Conservation (phyloP, 2,113 vertebrate genomes). For the Nothoprocta pentlandii region DNA sequence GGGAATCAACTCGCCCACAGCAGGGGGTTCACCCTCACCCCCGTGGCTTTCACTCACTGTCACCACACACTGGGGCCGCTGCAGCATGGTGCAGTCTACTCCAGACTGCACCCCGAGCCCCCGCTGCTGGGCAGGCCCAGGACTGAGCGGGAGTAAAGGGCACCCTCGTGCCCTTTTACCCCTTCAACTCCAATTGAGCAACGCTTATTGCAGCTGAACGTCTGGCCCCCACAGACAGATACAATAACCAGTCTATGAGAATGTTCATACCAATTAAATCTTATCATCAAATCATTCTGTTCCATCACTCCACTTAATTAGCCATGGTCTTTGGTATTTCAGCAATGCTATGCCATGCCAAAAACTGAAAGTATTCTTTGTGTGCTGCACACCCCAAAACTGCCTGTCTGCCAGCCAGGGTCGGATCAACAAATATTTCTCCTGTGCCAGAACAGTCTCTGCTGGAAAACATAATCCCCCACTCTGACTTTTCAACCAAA, state of each 20-base stretch:
- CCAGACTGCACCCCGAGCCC: neutral
- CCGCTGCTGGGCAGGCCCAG: neutral
- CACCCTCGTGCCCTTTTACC: neutral
- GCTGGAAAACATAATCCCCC: slow-evolving; percentile 2
- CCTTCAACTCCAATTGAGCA: slow-evolving; percentile 4
- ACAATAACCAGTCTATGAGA: slow-evolving; percentile 46
- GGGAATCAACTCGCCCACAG: neutral
- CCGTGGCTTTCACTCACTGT: neutral
- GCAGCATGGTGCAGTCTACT: neutral
- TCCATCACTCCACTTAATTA: slow-evolving; percentile 64
- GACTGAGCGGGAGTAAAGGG: neutral
- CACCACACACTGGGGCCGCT: neutral
- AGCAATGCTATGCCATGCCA: slow-evolving; percentile 56
- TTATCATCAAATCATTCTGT: slow-evolving; percentile 59
- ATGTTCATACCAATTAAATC: slow-evolving; percentile 55
- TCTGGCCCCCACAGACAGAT: slow-evolving; percentile 13
- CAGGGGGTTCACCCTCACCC: neutral
- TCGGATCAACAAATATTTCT: slow-evolving; percentile 12
- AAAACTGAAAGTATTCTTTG: slow-evolving; percentile 70
- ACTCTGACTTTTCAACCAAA: slow-evolving; percentile 27
- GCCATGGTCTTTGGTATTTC: slow-evolving; percentile 67
- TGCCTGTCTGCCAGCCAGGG: slow-evolving; percentile 37
- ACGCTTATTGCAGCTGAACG: neutral
- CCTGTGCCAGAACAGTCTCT: neutral
- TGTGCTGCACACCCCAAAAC: slow-evolving; percentile 48